These are phyloP conservation scores for Rhabdornis inornatus DNA, from an alignment of 2,113 vertebrate genomes.

Conservation along the genomic window DNA sequence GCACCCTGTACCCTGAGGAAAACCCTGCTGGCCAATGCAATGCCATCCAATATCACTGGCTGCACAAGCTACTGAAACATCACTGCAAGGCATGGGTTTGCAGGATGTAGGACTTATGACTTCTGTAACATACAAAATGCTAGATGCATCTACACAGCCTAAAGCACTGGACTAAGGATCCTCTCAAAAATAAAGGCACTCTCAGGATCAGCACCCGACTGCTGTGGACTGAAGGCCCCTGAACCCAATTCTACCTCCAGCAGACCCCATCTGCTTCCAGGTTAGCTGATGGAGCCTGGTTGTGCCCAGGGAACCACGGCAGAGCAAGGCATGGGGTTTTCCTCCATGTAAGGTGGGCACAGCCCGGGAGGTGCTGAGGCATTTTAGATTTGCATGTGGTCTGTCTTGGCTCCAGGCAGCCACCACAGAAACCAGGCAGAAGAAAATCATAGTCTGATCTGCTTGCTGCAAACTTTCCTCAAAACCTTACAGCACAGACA, in stretches of 20 bases:
- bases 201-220: not conserved
- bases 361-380: not conserved
- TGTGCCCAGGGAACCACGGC: rapidly evolving
- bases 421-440: not conserved
- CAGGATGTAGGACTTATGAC: not conserved
- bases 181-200: not conserved
- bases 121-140: not conserved
- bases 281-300: not conserved
- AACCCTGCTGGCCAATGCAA: not conserved
- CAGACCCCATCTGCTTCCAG: rapidly evolving
- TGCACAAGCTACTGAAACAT: not conserved
- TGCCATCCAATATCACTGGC: not conserved
- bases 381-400: not conserved
- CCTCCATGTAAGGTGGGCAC: rapidly evolving
- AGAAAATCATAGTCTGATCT: not conserved
- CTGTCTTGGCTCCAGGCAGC: not conserved
- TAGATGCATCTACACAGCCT: not conserved
- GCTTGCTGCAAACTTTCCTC: not conserved
- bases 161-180: rapidly evolving
- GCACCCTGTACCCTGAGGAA: not conserved
- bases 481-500: not conserved
- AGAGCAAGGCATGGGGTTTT: rapidly evolving
- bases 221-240: not conserved
- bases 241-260: not conserved
- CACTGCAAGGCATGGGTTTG: not conserved